A percentile compares a stretch with the other conserved stretches of the same genome.
Conservation (phyloP, 2,113 vertebrate genomes). For the Alethe diademata region DNA sequence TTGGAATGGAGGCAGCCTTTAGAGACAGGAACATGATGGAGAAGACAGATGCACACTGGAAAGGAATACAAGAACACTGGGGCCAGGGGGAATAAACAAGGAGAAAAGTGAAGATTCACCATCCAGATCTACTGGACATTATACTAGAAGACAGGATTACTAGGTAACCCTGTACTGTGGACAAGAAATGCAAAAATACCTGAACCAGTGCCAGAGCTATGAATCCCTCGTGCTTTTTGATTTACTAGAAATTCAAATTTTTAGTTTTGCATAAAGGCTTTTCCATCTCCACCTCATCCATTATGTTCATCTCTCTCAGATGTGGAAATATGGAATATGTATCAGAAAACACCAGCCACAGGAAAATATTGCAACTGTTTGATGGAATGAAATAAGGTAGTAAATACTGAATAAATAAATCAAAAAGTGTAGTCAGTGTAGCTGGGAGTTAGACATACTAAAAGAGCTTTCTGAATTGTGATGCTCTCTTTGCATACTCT, state of each 20-base stretch:
- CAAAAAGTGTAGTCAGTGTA: background rate
- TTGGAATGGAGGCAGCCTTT: background rate
- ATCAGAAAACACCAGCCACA: background rate
- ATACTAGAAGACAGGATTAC: background rate
- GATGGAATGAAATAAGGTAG: background rate
- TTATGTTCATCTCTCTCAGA: background rate
- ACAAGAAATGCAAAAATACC: background rate
- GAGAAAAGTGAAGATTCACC: background rate
- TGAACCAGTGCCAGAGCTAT: background rate
- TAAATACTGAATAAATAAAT: background rate
- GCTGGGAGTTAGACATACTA: background rate
- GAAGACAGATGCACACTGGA: background rate
- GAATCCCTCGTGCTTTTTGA: background rate
- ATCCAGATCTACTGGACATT: background rate
- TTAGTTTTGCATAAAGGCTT: background rate
- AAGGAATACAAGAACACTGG: background rate
- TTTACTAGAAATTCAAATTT: background rate
- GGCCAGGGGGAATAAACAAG: accelerated
- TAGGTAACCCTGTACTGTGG: background rate
- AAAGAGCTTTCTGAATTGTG: background rate
- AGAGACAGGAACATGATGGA: background rate
- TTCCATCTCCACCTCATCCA: background rate
- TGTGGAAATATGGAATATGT: background rate
- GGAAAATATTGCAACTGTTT: background rate
- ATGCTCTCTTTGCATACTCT: background rate